Evolutionary conservation across 2,797 vertebrate species (phyloP).

Genomic region (Artibeus lituratus): DNA sequence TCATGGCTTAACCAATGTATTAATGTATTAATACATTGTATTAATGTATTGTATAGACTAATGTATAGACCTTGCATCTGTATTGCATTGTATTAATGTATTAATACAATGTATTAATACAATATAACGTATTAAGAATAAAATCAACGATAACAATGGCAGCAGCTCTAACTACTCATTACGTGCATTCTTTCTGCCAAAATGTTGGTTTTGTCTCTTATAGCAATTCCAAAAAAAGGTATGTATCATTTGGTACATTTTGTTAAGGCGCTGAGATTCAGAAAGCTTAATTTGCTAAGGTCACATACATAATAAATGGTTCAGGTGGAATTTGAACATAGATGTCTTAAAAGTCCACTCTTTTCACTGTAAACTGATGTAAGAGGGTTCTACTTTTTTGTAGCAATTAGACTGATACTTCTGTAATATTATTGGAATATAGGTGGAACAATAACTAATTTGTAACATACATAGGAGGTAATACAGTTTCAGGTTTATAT

Average conservation of each 20-base stretch:
- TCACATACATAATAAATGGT: neutral
- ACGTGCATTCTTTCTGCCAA: neutral
- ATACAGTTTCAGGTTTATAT: neutral
- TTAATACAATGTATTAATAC: too few species aligned
- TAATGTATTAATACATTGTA: too few species aligned
- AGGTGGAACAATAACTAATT: neutral
- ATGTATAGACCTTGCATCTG: too few species aligned
- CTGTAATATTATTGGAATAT: neutral
- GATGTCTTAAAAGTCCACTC: neutral
- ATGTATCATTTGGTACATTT: neutral
- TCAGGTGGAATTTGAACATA: neutral
- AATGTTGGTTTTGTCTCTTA: neutral
- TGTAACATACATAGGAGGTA: neutral
- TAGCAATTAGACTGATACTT: neutral
- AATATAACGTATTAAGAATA: too few species aligned
- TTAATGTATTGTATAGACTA: too few species aligned
- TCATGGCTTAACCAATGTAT: neutral
- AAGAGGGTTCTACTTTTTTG: neutral
- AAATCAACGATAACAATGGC: neutral
- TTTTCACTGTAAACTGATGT: neutral
- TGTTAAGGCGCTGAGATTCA: neutral
- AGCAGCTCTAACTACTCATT: neutral
- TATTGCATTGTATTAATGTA: too few species aligned
- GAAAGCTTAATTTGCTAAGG: neutral
- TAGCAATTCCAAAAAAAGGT: neutral